A percentile compares a stretch with the other conserved stretches of the same genome.
These are phyloP conservation scores for Gymnoscopelus braueri DNA, from an alignment of 2,797 vertebrate species.

Conservation along the genomic window DNA sequence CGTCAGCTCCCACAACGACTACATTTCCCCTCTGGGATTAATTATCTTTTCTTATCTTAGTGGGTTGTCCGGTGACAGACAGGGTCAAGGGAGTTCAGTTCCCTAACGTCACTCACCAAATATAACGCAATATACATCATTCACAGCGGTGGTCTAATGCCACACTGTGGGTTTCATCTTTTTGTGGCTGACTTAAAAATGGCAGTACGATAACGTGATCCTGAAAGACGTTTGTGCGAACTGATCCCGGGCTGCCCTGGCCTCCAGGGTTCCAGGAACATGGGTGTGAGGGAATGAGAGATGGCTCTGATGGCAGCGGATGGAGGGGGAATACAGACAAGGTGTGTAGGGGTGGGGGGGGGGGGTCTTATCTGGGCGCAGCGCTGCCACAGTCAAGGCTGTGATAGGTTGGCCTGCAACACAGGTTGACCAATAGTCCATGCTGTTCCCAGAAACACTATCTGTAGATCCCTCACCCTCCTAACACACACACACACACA, in stretches of 20 bases:
- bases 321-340: not conserved
- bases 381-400: conserved; percentile 25
- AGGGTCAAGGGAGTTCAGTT: conserved; percentile 39
- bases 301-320: conserved; percentile 29
- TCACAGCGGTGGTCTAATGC: conserved; percentile 23
- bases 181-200: conserved; percentile 41
- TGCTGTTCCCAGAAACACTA: conserved; percentile 75
- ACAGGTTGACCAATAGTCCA: conserved; percentile 64
- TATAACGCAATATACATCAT: conserved; percentile 24
- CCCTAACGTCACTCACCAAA: conserved; percentile 43
- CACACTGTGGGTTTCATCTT: conserved; percentile 19
- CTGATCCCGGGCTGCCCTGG: conserved; percentile 45
- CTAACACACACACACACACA: not conserved
- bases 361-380: not conserved
- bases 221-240: conserved; percentile 48
- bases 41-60: not conserved
- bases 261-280: conserved; percentile 48
- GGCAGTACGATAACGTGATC: conserved; percentile 62
- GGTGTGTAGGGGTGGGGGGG: conserved; percentile 1
- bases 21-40: not conserved
- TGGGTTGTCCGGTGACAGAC: too few relatives aligned
- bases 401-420: conserved; percentile 31
- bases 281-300: conserved; percentile 47
- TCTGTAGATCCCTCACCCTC: conserved; percentile 40
- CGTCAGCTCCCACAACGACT: not conserved